Conservation (phyloP, 2,797 vertebrate species). For the Nannoperca australis region DNA sequence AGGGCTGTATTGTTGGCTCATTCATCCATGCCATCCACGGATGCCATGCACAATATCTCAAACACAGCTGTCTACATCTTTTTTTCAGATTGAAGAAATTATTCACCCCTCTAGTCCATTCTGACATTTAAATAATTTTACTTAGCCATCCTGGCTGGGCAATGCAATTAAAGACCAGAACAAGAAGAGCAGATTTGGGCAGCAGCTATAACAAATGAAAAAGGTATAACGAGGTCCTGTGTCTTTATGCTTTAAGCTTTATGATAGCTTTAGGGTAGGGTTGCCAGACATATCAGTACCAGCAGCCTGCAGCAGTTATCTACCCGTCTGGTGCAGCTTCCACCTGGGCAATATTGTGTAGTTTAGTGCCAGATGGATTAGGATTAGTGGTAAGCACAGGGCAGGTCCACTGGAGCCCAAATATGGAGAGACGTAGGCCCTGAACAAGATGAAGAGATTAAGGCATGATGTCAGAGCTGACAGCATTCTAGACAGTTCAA, state of each 20-base stretch:
- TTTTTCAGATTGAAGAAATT: not conserved
- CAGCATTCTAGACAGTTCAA: slow-evolving; percentile 37
- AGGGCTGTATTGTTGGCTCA: slow-evolving; percentile 17
- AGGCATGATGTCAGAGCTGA: slow-evolving; percentile 67
- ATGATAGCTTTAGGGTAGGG: slow-evolving; percentile 12
- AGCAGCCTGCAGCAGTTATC: slow-evolving; percentile 60
- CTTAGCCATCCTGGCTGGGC: not conserved
- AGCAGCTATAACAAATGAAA: slow-evolving; percentile 16
- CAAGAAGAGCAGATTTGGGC: slow-evolving; percentile 8
- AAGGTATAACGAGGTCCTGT: slow-evolving; percentile 8
- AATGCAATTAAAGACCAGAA: not conserved
- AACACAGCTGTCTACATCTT: slow-evolving; percentile 2
- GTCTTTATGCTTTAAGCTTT: too few relatives aligned
- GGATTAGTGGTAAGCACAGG: slow-evolving; percentile 74
- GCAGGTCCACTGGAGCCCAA: slow-evolving; percentile 56
- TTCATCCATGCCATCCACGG: slow-evolving; percentile 29
- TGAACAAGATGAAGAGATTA: slow-evolving; percentile 79
- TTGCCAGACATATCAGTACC: slow-evolving; percentile 57
- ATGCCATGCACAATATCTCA: slow-evolving; percentile 29
- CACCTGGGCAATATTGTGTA: slow-evolving; percentile 75
- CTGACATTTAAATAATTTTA: not conserved
- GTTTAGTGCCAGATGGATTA: slow-evolving; percentile 78
- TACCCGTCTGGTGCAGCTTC: slow-evolving; percentile 63
- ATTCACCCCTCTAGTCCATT: not conserved
- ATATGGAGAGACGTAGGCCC: slow-evolving; percentile 52